Percentiles rank a stretch among this genome's conserved stretches.
These are phyloP conservation scores for Diarsia rubi DNA, from an alignment of 2,888 invertebrate species.

Conservation along the genomic window DNA sequence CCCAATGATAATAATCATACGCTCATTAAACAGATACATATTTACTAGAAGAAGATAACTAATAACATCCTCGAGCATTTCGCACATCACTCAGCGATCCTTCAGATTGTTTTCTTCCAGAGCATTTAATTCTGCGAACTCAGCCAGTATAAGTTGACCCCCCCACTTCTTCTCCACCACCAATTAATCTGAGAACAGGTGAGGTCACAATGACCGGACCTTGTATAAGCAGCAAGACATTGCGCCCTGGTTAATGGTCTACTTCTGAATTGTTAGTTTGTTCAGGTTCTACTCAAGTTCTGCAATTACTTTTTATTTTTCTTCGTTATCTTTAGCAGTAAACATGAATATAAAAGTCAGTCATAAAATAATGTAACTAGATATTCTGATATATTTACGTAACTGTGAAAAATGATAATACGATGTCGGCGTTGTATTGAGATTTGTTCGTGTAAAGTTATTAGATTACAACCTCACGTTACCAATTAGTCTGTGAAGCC, in stretches of 20 bases:
- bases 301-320: slow-evolving; percentile 70
- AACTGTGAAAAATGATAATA: slow-evolving; percentile 55
- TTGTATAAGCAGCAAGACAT: slow-evolving; percentile 72
- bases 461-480: slow-evolving; percentile 45
- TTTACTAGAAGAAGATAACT: slow-evolving; percentile 51
- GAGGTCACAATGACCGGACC: slow-evolving; percentile 74
- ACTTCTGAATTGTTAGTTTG: slow-evolving; percentile 62
- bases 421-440: slow-evolving; percentile 34
- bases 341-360: slow-evolving; percentile 68
- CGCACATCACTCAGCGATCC: slow-evolving; percentile 51
- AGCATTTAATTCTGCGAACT: slow-evolving; percentile 70
- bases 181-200: slow-evolving; percentile 75
- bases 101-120: slow-evolving; percentile 73
- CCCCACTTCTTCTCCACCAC: slow-evolving; percentile 59
- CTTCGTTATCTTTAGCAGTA: slow-evolving; percentile 66
- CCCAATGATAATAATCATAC: slow-evolving; percentile 30
- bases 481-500: slow-evolving; percentile 49
- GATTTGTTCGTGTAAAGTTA: slow-evolving; percentile 46
- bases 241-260: slow-evolving; percentile 69
- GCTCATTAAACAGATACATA: slow-evolving; percentile 37
- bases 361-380: slow-evolving; percentile 65
- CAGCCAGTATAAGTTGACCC: slow-evolving; percentile 69
- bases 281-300: slow-evolving; percentile 63
- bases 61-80: slow-evolving; percentile 48
- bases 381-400: slow-evolving; percentile 57